Evolutionary conservation across 2,113 vertebrate genomes (phyloP).

Genomic region (Psammodynastes pulverulentus): DNA sequence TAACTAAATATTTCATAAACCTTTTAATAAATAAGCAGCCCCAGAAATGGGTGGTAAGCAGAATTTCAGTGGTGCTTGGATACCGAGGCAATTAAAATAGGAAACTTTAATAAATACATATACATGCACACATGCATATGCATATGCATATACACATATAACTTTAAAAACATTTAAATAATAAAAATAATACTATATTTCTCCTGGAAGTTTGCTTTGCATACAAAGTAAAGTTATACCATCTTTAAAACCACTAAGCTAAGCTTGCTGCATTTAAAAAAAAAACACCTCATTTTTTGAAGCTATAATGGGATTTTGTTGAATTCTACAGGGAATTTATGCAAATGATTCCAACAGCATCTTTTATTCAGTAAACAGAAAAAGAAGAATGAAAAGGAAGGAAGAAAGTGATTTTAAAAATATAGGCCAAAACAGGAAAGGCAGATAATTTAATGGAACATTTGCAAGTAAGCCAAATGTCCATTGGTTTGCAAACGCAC

Average conservation of each 20-base stretch:
- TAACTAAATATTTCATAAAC: conserved; percentile 52
- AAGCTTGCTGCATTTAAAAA: neutral
- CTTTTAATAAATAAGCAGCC: conserved; percentile 41
- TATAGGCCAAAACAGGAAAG: conserved; percentile 1
- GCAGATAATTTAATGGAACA: neutral
- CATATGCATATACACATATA: conserved; percentile 2
- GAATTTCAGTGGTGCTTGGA: conserved; percentile 50
- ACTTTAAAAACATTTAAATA: neutral
- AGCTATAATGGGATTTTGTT: neutral
- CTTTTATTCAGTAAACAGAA: conserved; percentile 14
- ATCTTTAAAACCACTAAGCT: conserved; percentile 18
- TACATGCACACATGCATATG: neutral
- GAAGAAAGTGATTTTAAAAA: conserved; percentile 12
- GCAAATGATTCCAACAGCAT: conserved; percentile 30
- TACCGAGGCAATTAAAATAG: conserved; percentile 48
- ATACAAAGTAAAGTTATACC: conserved; percentile 4
- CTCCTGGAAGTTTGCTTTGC: conserved; percentile 12
- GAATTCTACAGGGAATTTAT: conserved; percentile 32
- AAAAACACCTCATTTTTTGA: conserved; percentile 21
- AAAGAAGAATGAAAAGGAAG: conserved; percentile 14
- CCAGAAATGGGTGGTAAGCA: conserved; percentile 48
- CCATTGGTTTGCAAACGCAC: neutral
- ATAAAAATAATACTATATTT: conserved; percentile 42
- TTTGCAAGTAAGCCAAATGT: neutral
- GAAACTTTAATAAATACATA: conserved; percentile 25